These are phyloP conservation scores for Synodontis membranacea DNA, from an alignment of 2,113 vertebrate species.

Conservation along the genomic window DNA sequence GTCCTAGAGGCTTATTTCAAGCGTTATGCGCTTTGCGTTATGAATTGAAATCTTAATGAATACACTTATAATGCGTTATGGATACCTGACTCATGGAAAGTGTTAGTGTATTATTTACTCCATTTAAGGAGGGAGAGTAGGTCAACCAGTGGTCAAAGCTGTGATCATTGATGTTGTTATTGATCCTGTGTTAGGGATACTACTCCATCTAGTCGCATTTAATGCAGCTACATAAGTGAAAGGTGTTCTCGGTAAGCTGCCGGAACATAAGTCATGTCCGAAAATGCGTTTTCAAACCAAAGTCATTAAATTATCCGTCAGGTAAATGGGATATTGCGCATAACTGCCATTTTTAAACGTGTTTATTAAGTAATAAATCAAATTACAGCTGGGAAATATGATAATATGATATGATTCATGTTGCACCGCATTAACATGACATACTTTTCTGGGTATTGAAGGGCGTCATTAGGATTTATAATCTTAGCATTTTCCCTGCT, in stretches of 20 bases:
- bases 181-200: slow-evolving; percentile 9
- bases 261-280: background rate
- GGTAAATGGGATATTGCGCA: background rate
- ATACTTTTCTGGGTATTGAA: background rate
- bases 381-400: background rate
- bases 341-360: background rate
- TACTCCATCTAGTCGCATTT: background rate
- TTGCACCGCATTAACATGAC: background rate
- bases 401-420: background rate
- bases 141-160: slow-evolving; percentile 23
- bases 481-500: background rate
- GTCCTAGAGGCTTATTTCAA: background rate
- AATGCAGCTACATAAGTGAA: background rate
- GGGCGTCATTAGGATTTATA: background rate
- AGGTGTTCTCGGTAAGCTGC: background rate
- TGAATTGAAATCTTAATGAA: background rate
- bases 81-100: background rate
- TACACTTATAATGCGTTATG: background rate
- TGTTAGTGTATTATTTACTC: background rate
- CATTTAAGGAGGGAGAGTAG: background rate
- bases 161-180: background rate
- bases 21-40: background rate
- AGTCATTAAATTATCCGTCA: background rate
- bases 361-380: slow-evolving; percentile 9
- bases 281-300: background rate